Evolutionary conservation across 2,797 vertebrate species (phyloP).

Genomic region (Myiotriccus ornatus): DNA sequence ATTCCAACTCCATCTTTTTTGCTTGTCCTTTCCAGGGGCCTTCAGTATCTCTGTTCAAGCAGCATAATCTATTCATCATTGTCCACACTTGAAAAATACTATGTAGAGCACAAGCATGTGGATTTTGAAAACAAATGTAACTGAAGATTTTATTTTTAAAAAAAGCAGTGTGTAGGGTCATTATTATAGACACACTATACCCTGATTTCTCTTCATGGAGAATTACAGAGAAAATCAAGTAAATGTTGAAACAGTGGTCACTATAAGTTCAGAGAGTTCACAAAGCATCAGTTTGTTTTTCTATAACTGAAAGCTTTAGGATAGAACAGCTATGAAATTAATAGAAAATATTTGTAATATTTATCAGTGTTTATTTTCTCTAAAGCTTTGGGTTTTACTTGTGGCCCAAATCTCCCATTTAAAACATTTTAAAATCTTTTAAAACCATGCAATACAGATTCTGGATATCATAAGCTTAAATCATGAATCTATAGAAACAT

Average conservation of each 20-base stretch:
- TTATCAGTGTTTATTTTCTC: not conserved
- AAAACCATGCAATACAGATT: not conserved
- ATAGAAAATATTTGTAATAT: not conserved
- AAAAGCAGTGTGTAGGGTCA: not conserved
- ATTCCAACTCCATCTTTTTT: slow-evolving; percentile 79
- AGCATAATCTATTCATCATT: slow-evolving; percentile 79
- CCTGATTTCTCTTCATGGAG: slow-evolving; percentile 82
- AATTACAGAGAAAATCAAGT: slow-evolving; percentile 80
- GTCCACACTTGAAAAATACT: slow-evolving; percentile 46
- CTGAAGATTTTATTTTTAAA: slow-evolving; percentile 29
- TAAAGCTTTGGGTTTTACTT: not conserved
- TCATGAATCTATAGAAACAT: not conserved
- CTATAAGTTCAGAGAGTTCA: slow-evolving; percentile 82
- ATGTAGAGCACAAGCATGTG: not conserved
- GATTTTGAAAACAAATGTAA: slow-evolving; percentile 9
- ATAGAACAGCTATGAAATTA: not conserved
- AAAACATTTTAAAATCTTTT: not conserved
- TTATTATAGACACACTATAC: slow-evolving; percentile 27
- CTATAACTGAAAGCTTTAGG: slow-evolving; percentile 77
- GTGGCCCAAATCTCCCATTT: not conserved
- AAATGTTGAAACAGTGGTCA: slow-evolving; percentile 80
- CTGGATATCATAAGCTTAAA: not conserved
- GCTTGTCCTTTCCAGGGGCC: slow-evolving; percentile 79
- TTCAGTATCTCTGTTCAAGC: slow-evolving; percentile 79
- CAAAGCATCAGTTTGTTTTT: slow-evolving; percentile 77